Conservation (phyloP, 2,113 vertebrate genomes). For the Ochotona princeps region DNA sequence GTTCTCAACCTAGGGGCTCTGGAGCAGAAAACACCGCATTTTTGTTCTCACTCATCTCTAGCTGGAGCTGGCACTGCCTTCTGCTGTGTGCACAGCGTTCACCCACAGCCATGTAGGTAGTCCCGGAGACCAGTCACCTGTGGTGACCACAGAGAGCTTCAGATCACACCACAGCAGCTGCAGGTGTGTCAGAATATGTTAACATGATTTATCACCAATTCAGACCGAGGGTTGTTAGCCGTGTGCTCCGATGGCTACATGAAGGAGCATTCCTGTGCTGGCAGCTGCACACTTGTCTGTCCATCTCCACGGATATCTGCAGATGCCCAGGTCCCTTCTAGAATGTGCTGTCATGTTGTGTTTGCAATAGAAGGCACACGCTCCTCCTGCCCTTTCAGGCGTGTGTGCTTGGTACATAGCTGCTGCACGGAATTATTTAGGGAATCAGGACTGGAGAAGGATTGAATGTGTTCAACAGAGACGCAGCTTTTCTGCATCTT, state of each 20-base stretch:
- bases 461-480: too few species aligned
- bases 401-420: too few species aligned
- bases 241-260: neutral
- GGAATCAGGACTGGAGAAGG: too few species aligned
- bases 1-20: neutral
- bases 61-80: neutral
- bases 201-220: neutral
- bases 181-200: neutral
- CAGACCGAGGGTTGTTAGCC: neutral
- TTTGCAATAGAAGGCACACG: too few species aligned
- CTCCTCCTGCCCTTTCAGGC: too few species aligned
- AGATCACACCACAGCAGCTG: neutral
- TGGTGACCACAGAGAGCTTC: neutral
- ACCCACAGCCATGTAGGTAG: accelerated
- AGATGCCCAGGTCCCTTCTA: too few species aligned
- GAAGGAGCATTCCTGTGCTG: neutral
- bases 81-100: neutral
- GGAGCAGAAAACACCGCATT: neutral
- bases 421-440: too few species aligned
- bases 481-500: too few species aligned
- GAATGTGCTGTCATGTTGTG: too few species aligned
- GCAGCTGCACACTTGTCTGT: too few species aligned
- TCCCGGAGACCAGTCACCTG: neutral
- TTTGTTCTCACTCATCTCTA: neutral
- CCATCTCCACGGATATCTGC: too few species aligned